A percentile compares a stretch with the other conserved stretches of the same genome.
These are phyloP conservation scores for Aleiodes alternator DNA, from an alignment of 2,888 invertebrate genomes.

Conservation along the genomic window DNA sequence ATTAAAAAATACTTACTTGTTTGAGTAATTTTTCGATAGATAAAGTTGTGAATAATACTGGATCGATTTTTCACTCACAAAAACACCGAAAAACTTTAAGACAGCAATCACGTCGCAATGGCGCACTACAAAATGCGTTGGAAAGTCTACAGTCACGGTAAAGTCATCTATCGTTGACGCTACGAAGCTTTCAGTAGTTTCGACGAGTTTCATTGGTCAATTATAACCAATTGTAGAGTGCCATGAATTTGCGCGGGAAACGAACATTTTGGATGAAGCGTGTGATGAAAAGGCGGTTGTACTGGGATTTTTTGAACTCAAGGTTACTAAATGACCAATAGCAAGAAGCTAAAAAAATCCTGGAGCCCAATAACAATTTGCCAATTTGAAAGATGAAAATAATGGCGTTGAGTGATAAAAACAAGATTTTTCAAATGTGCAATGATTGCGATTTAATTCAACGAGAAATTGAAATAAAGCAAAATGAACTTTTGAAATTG, in stretches of 20 bases:
- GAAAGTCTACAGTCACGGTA: conserved; percentile 27
- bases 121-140: conserved; percentile 51
- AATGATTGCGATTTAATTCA: conserved; percentile 15
- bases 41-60: conserved; percentile 39
- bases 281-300: background rate
- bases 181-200: background rate
- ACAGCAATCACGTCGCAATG: conserved; percentile 54
- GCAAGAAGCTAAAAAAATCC: no score
- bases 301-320: background rate
- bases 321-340: no score
- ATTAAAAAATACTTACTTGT: conserved; percentile 6
- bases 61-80: conserved; percentile 53
- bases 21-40: background rate
- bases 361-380: no score
- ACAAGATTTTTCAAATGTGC: conserved; percentile 9
- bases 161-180: conserved; percentile 41
- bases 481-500: background rate
- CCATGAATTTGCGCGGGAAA: conserved; percentile 33
- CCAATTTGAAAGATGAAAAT: background rate
- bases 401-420: background rate
- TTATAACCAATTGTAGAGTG: conserved; percentile 9
- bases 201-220: background rate
- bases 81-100: conserved; percentile 42
- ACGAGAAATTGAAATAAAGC: conserved; percentile 12
- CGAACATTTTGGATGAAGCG: background rate